Conservation (phyloP, 2,797 vertebrate species). For the Notoglanidium macrostoma region DNA sequence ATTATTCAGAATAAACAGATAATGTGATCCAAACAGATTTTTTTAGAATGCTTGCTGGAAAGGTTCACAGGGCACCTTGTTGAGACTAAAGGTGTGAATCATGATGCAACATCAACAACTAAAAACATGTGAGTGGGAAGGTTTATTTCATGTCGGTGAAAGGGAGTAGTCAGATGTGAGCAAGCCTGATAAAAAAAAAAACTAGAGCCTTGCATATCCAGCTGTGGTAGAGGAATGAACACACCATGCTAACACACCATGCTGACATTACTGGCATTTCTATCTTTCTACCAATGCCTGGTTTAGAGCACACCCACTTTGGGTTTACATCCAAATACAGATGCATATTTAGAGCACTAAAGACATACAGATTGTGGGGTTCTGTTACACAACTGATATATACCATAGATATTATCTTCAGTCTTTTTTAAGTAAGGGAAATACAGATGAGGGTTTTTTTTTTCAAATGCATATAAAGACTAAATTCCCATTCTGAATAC, state of each 20-base stretch:
- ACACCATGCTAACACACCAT: neutral
- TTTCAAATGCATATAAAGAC: conserved; percentile 2
- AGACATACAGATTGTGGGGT: neutral
- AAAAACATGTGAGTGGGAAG: neutral
- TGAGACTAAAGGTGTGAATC: neutral
- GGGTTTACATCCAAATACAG: neutral
- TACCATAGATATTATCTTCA: neutral
- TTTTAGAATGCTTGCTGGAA: neutral
- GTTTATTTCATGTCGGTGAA: neutral
- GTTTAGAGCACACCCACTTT: neutral
- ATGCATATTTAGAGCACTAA: neutral
- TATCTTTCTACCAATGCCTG: neutral
- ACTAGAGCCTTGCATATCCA: neutral
- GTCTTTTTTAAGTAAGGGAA: neutral
- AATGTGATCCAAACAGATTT: neutral
- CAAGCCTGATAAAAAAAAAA: neutral
- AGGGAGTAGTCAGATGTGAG: neutral
- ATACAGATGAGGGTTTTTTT: neutral
- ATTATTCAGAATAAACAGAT: conserved; percentile 1
- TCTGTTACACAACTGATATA: neutral
- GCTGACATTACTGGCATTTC: neutral
- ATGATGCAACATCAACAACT: neutral
- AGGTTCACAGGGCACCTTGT: neutral
- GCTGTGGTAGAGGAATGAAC: neutral
- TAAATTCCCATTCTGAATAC: conserved; percentile 25